Conservation (phyloP, 2,113 vertebrate species). For the Progne subis region DNA sequence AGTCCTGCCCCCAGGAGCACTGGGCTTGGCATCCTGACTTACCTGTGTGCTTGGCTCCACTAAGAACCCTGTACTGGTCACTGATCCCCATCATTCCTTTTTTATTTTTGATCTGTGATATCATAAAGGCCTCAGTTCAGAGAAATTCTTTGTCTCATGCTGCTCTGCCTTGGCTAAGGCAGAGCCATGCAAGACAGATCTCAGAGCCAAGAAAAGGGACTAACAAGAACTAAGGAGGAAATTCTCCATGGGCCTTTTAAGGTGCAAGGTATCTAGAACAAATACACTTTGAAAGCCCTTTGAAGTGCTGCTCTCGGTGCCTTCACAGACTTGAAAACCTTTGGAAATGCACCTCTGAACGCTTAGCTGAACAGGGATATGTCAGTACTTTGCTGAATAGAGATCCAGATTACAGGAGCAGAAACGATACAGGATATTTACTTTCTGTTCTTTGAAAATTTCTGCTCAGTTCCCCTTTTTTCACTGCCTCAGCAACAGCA, state of each 20-base stretch:
- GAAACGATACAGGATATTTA: not conserved
- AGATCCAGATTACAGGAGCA: not conserved
- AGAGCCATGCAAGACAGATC: not conserved
- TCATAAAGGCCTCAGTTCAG: not conserved
- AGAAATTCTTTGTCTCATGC: not conserved
- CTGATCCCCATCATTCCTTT: not conserved
- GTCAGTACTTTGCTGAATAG: not conserved
- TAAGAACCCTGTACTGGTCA: not conserved
- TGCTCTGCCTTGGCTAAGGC: not conserved
- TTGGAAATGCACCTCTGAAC: not conserved
- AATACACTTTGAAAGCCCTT: not conserved
- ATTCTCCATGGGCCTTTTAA: not conserved
- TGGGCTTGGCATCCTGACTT: not conserved
- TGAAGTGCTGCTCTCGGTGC: not conserved
- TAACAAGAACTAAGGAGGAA: not conserved
- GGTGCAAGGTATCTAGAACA: not conserved
- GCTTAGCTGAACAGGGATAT: not conserved
- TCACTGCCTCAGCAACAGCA: not conserved
- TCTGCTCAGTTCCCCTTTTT: not conserved
- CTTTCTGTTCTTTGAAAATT: not conserved
- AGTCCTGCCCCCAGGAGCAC: not conserved
- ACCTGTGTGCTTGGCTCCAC: not conserved
- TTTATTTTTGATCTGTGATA: not conserved
- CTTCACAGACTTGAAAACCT: not conserved
- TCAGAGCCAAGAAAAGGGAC: not conserved